phyloP scores from a whole-genome alignment of 2,113 vertebrate species.

The Thalassoma bifasciatum region DNA sequence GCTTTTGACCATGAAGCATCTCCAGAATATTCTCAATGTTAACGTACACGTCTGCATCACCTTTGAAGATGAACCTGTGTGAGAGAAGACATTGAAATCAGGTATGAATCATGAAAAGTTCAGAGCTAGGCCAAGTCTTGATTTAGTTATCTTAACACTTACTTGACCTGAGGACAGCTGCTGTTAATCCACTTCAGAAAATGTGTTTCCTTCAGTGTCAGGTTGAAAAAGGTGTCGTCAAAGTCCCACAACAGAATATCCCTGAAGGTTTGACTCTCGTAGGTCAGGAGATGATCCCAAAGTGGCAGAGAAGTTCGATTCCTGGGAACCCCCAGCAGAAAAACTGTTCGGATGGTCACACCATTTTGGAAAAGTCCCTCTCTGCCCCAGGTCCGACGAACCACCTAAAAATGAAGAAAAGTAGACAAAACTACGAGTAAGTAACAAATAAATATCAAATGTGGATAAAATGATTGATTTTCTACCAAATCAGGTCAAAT shows the following conservation, averaged over 20 bases:
- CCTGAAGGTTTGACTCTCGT: slow-evolving; percentile 87
- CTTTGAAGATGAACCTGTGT: slow-evolving; percentile 92
- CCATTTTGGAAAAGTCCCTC: slow-evolving; percentile 83
- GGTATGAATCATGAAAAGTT: not conserved
- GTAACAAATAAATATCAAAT: not conserved
- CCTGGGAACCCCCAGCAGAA: slow-evolving; percentile 91
- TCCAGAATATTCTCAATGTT: slow-evolving; percentile 93
- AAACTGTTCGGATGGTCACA: slow-evolving; percentile 86
- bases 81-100: not conserved
- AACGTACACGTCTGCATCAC: slow-evolving; percentile 94
- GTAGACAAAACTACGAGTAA: no score
- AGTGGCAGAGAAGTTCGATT: slow-evolving; percentile 82
- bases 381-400: slow-evolving; percentile 94
- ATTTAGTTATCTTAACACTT: not conserved
- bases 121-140: not conserved
- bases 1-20: slow-evolving; percentile 84
- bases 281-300: slow-evolving; percentile 90
- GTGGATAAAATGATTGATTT: not conserved
- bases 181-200: slow-evolving; percentile 92
- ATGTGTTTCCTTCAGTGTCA: slow-evolving; percentile 97
- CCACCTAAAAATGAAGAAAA: slow-evolving; percentile 76
- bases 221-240: slow-evolving; percentile 96
- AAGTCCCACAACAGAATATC: slow-evolving; percentile 98
- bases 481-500: not conserved
- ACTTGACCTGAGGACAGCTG: slow-evolving; percentile 87